Evolutionary conservation across 2,888 invertebrate species (phyloP), one percentile per base, ranked within the genome.

Genomic region (Drosophila greeni): DNA sequence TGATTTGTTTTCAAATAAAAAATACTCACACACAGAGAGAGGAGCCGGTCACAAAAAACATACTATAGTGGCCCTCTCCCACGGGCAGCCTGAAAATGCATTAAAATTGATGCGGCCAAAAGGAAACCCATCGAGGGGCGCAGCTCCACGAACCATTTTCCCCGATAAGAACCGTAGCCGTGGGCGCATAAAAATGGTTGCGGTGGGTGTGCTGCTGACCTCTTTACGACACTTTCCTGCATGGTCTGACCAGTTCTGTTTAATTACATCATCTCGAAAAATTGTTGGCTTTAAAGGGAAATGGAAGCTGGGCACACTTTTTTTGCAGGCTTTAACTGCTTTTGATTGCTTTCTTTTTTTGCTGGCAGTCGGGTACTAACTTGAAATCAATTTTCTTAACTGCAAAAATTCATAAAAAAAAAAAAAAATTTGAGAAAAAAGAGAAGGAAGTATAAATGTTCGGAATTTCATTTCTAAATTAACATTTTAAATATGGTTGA

Each of bases 1-100:
- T 67, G 68, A 67, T 67, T 67, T 67, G 66, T 68, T 67, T 67
- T 53, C 48, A 48, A 59, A 67, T 59, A 67, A 52, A 59, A 67
- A 59, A 42, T 5, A 42, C 2, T n/a, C 20, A 42, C 16, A 26
- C 36, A 40, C 37, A 34, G n/a, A n/a, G n/a, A n/a, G n/a, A n/a
- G n/a, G n/a, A n/a, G 26, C 42, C n/a, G 36, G 23, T n/a, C n/a
- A 49, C 36, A 42, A 51, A 62, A 61, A 61, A 42, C 34, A n/a
- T n/a, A n/a, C n/a, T n/a, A n/a, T n/a, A 8, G 34, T 39, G 31
- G 18, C 24, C 20, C 20, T 14, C 34, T 20, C 7, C 23, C 42
- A 26, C 7, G 2, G 16, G 16, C 36, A 33, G 40, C 18, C n/a
- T 1, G 31, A 47, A 37, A 37, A 45, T 34, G 34, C 57, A 58